Base-by-base conservation (phyloP, 2,113 vertebrate genomes). In the Origma solitaria region DNA sequence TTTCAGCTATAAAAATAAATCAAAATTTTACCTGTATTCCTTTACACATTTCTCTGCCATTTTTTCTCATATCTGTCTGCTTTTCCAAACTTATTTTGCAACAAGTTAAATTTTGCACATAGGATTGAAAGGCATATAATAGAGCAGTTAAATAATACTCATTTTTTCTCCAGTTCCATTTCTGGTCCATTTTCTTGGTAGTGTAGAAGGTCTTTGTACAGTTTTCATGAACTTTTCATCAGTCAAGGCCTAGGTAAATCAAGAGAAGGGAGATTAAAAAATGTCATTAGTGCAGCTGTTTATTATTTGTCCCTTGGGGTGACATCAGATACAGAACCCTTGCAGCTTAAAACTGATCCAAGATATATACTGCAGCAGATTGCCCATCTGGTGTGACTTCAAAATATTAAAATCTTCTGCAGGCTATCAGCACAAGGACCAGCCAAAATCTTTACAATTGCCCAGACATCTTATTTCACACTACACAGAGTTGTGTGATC, bases 391-490 rank as follows among this genome's bases (percentile, higher is more conserved):
- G 68, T 71, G n/a, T 83, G 88, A 92, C 76, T 92, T 86, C 56
- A 88, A 57, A 95, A 83, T 96, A 96, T 90, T 93, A 96, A 88
- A 94, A 90, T 64, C 54, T 93, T 76, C 80, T 81, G 72, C 68
- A 86, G 82, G 69, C 53, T 95, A 92, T 84, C 80, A 93, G 93
- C 82, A 86, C 69, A 94, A 88, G n/a, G 72, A 90, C 83, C 45
- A 92, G 86, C 90, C 86, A 96, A 94, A 94, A 81, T 80, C 90
- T 81, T 88, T 64, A 35, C 57, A 86, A 86, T 92, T 17, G 11
- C 31, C 28, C 69, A 88, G 86, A 92, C 94, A 92, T 90, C 79
- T 93, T 94, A 95, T 90, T 97, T 96, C 90, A 92, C 65, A 95
- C 76, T 94, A 90, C 88, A 94, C 16, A 82, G 91, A 90, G 69